Base-by-base conservation (phyloP, 2,888 invertebrate genomes). In the Desoria tigrina region DNA sequence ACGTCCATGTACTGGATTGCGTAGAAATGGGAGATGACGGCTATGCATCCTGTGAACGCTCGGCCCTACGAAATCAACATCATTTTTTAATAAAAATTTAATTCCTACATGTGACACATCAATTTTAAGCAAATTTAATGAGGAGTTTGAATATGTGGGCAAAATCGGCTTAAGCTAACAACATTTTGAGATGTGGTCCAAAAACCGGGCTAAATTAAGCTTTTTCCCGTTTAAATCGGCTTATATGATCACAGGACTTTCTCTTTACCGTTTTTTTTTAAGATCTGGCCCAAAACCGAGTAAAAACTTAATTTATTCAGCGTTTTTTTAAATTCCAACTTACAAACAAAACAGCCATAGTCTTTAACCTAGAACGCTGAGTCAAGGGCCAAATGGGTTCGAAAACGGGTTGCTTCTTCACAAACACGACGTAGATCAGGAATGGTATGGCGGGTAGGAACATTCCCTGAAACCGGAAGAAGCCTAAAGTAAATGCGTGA, bases 381-480 rank as follows among this genome's bases (percentile, higher is more conserved):
- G 61, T 64, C 11, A 67, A 23, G 7, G 70, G 69, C 65, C 65
- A 67, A 16, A 70, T 49, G 0, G 65, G 60, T 11, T 69, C 61
- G 27, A 68, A 61, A 28, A 68, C 49, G 11, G 62, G 51, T n/a
- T 59, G 32, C n/a, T 50, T 45, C 16, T 54, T 26, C 3, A 66
- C 58, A 23, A 37, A 61, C 23, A 24, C 2, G 14, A 32, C 32
- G 21, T 64, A 68, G 32, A 62, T 32, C 1, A 72, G 57, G 28
- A 70, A 42, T 16, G 66, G 66, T 16, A 73, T 55, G 16, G 66
- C 51, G 0, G 76, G 76, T 1, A 73, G 26, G 3, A 74, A 50
- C 14, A 69, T 71, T 24, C 76, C 76, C 51, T 69, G 68, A 59
- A 69, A 76, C 28, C 76, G 53, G 63, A 74, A 76, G 9, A 76